These are phyloP conservation scores for Philonicus albiceps DNA, from an alignment of 2,888 invertebrate species.

Conservation along the genomic window DNA sequence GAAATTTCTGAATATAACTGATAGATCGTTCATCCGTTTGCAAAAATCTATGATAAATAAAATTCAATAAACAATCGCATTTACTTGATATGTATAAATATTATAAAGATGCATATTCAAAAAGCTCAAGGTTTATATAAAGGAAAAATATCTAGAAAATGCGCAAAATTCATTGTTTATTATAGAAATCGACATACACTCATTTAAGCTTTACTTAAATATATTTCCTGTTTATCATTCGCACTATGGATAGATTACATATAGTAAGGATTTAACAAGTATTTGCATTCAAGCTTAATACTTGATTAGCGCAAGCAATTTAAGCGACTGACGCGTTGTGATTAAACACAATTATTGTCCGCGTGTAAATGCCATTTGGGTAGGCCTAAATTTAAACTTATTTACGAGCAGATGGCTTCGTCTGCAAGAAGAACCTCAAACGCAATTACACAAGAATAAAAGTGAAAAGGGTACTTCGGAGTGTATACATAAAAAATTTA, in stretches of 20 bases:
- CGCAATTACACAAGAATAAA: background rate
- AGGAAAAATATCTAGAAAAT: too few relatives aligned
- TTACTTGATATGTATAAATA: too few relatives aligned
- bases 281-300: background rate
- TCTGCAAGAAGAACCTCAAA: background rate
- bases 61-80: too few relatives aligned
- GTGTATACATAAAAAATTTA: background rate
- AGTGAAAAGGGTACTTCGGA: background rate
- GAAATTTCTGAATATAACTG: too few relatives aligned
- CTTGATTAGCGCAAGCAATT: background rate
- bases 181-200: background rate
- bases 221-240: background rate
- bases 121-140: too few relatives aligned
- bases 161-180: too few relatives aligned
- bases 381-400: slow-evolving; percentile 26
- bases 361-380: slow-evolving; percentile 13
- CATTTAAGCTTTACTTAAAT: background rate
- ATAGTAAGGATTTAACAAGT: slow-evolving; percentile 7
- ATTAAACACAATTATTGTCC: slow-evolving; percentile 28
- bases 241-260: background rate
- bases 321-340: background rate
- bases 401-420: slow-evolving; percentile 1
- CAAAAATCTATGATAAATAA: too few relatives aligned
- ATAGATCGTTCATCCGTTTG: too few relatives aligned
- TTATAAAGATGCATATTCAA: too few relatives aligned